These are phyloP conservation scores for Megaleporinus macrocephalus DNA, from an alignment of 2,113 vertebrate genomes.

Conservation along the genomic window DNA sequence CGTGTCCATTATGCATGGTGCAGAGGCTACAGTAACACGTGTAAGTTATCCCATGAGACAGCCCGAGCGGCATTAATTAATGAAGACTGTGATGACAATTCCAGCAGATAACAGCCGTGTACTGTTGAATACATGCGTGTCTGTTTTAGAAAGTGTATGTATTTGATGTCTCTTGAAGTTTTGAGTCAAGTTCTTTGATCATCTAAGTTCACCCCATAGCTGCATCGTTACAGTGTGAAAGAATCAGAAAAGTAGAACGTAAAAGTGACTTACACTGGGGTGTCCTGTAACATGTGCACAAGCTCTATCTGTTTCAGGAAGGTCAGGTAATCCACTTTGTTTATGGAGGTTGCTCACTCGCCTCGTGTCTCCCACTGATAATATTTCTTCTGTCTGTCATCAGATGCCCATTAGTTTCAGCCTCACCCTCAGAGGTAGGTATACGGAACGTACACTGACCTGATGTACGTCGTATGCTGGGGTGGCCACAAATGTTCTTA, in stretches of 20 bases:
- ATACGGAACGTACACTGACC: neutral
- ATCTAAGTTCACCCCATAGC: neutral
- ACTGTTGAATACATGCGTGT: conserved; percentile 5
- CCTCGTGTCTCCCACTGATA: conserved; percentile 26
- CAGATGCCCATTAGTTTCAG: neutral
- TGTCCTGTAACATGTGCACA: conserved; percentile 26
- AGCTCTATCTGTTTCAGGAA: neutral
- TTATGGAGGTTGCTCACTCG: conserved; percentile 8
- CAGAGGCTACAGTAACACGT: conserved; percentile 52
- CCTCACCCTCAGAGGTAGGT: neutral
- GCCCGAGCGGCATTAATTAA: conserved; percentile 51
- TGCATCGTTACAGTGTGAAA: conserved; percentile 31
- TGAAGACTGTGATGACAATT: conserved; percentile 43
- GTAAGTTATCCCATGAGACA: conserved; percentile 49
- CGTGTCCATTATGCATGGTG: conserved; percentile 49
- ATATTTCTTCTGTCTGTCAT: conserved; percentile 2
- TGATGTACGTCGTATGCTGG: neutral
- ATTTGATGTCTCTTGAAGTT: conserved; percentile 14
- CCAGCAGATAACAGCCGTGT: conserved; percentile 18
- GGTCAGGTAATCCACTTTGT: conserved; percentile 39
- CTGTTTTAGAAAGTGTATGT: conserved; percentile 41
- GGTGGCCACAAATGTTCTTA: too few relatives aligned
- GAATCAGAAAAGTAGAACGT: neutral
- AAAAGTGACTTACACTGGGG: neutral
- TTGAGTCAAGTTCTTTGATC: neutral